Base-by-base conservation (phyloP, 2,797 vertebrate species). In the Enoplosus armatus region DNA sequence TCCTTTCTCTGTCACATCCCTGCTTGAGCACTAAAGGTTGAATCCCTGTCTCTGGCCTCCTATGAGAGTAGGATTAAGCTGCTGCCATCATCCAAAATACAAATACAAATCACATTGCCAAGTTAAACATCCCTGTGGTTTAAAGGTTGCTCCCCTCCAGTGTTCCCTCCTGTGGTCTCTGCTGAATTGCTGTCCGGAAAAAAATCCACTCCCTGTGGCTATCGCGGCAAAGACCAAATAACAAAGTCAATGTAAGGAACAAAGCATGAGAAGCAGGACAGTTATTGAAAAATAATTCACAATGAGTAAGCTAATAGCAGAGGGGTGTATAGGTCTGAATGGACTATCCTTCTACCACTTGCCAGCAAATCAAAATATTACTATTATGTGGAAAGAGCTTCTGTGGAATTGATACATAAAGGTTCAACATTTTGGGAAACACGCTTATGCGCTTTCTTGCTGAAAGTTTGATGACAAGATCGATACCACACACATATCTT, bases 61-160 rank as follows among this genome's bases (percentile, higher is more conserved):
- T 29, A 18, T 77, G 59, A 83, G 61, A 59, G 60, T 51, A 48
- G 70, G 48, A 89, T 88, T 87, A 87, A 60, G 47, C 58, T 53
- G 70, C 79, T 75, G 72, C 73, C 72, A 77, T 88, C 84, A 84
- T 67, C 65, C 77, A 87, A 77, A n/a, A 91, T 73, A 79, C 75
- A 86, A 88, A 90, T 82, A 76, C 54, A 65, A 80, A 74, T 83
- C 33, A 72, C 58, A 41, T 15, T 83, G 73, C 71, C 60, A 85
- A 81, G 76, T 87, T 87, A 78, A 87, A 87, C 64, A 67, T 87
- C 72, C 63, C 73, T 63, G 24, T 76, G 75, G 51, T 86, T 75
- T 86, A 80, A 88, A 87, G 88, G 90, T 87, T 91, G 86, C 29
- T 82, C 53, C 67, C 75, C 74, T 74, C 37, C 64, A 48, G 80